Conservation (phyloP, 1,140 invertebrate species). For the Coptotermes formosanus region DNA sequence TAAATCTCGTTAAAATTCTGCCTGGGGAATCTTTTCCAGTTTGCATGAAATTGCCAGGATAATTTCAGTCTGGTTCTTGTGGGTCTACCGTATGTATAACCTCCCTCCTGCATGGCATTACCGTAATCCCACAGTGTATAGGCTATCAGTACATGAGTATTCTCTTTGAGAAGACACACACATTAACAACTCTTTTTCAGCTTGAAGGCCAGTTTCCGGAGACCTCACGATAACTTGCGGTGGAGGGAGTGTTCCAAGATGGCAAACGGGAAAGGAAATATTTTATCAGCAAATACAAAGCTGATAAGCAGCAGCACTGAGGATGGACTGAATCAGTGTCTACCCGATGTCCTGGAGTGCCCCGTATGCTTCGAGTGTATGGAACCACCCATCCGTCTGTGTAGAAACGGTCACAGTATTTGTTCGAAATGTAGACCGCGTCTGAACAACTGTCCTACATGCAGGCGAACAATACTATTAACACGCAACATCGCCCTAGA, state of each 20-base stretch:
- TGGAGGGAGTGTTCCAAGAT: not conserved
- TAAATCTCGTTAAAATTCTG: no score
- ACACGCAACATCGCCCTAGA: constrained; percentile 74
- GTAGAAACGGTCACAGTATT: constrained; percentile 73
- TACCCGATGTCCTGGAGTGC: constrained; percentile 57
- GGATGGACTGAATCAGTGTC: not conserved
- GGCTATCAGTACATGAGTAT: no score
- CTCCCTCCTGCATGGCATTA: no score
- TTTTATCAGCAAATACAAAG: not conserved
- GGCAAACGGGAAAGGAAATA: not conserved
- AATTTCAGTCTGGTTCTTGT: no score
- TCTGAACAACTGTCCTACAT: constrained; percentile 70
- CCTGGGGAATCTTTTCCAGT: no score
- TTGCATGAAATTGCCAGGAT: no score
- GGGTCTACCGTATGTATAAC: no score
- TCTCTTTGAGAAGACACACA: no score
- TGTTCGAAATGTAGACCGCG: constrained; percentile 68
- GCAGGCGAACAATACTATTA: constrained; percentile 64
- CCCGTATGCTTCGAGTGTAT: constrained; percentile 78
- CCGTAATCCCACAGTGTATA: no score
- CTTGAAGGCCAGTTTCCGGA: no score
- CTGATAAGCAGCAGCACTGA: not conserved
- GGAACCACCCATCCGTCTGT: constrained; percentile 69
- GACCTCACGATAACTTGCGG: no score
- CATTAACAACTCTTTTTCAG: no score